Percentiles rank a stretch among this genome's conserved stretches.
These are phyloP conservation scores for Sorex fumeus DNA, from an alignment of 2,113 vertebrate species.

Conservation along the genomic window DNA sequence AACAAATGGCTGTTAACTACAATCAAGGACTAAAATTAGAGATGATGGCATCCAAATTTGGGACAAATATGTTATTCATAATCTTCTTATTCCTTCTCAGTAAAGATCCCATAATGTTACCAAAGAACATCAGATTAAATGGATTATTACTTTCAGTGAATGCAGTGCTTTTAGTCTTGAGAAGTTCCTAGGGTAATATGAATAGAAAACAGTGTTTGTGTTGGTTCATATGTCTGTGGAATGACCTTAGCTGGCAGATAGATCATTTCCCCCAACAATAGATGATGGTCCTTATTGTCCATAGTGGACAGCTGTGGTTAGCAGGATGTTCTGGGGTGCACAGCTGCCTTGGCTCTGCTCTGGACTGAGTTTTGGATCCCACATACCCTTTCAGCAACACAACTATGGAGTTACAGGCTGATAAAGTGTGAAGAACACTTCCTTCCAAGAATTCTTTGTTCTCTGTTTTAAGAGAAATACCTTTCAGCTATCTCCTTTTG, in stretches of 20 bases:
- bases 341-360: background rate
- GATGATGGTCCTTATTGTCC: no score
- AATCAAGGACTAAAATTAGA: background rate
- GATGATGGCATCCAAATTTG: background rate
- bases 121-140: background rate
- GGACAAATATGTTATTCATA: background rate
- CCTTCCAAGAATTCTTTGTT: conserved; percentile 45
- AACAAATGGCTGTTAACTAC: background rate
- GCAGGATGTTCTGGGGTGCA: background rate
- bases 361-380: background rate
- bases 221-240: background rate
- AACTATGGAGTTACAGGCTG: background rate
- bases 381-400: background rate
- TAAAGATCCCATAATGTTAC: background rate
- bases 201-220: background rate
- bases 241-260: background rate
- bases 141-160: background rate
- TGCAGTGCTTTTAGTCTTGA: background rate
- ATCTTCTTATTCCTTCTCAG: background rate
- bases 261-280: no score
- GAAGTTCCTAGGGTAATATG: background rate
- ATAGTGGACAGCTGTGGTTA: background rate
- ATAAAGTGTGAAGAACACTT: background rate
- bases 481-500: background rate
- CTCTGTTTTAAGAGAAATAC: background rate